Evolutionary conservation across 2,888 invertebrate genomes (phyloP), one percentile per base, ranked within the genome.

Genomic region (Beris chalybata): DNA sequence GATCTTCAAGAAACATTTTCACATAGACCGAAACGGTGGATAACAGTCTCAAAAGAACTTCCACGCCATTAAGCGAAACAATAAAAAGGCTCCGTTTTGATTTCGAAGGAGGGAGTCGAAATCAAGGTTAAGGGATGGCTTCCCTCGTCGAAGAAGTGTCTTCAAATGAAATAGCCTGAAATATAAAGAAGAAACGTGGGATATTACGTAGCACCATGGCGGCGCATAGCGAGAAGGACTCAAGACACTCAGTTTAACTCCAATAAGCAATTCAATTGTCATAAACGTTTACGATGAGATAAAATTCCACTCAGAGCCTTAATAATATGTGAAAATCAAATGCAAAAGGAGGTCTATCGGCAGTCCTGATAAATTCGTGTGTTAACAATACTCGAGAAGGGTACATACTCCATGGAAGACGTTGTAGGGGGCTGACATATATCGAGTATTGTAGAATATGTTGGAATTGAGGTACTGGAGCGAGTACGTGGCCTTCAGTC

Each of bases 61-160:
- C 59, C 59, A 59, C 13, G 30, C 59, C 59, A 59, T 59, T 59
- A 59, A 59, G n/a, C 32, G 59, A 31, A 59, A 59, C 59, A 59
- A 59, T 59, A 59, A 59, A 59, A 59, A 48, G 59, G 32, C 48
- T 59, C 59, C 32, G 47, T 48, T 48, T 59, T 59, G 22, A 22
- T 22, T 59, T 59, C 48, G 31, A 30, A 48, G 48, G 32, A 56
- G n/a, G 43, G 13, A 56, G 43, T 43, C n/a, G 32, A 55, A 55
- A 55, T 55, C 56, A 56, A 56, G 38, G 56, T 56, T 56, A 43
- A 7, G 48, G 32, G 32, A 32, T 59, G 48, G 32, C 48, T 48
- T 59, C 50, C 32, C 48, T 48, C 31, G 12, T 6, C 12, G 31
- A n/a, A 29, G 58, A 31, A n/a, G 38, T 43, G 61, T 22, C 7